Conservation (phyloP, 2,888 invertebrate genomes). For the Cinara cedri region DNA sequence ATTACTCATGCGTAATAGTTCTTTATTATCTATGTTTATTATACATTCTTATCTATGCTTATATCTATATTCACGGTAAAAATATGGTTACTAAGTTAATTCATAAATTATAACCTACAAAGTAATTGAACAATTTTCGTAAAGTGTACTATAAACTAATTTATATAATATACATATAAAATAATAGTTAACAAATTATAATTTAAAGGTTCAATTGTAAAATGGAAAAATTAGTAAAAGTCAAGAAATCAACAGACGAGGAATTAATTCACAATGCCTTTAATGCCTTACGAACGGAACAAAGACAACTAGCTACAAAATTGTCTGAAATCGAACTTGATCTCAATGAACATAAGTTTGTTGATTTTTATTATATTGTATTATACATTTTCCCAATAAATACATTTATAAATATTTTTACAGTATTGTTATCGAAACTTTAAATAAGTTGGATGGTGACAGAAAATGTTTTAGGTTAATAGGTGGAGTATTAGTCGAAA, state of each 20-base stretch:
- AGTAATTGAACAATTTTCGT: too few species aligned
- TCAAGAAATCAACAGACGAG: slow-evolving; percentile 71
- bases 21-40: too few species aligned
- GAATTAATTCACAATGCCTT: slow-evolving; percentile 82
- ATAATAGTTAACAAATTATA: too few species aligned
- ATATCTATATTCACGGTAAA: too few species aligned
- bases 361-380: not conserved
- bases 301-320: slow-evolving; percentile 84
- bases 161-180: too few species aligned
- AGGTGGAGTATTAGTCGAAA: slow-evolving; percentile 91
- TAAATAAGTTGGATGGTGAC: slow-evolving; percentile 81
- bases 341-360: slow-evolving; percentile 93
- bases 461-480: slow-evolving; percentile 92
- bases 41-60: too few species aligned
- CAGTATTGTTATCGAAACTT: slow-evolving; percentile 92
- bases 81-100: too few species aligned
- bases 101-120: too few species aligned
- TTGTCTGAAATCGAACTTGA: slow-evolving; percentile 92
- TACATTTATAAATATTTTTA: slow-evolving; percentile 60
- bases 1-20: too few species aligned
- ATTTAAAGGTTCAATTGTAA: not conserved
- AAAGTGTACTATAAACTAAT: too few species aligned
- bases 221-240: slow-evolving; percentile 58
- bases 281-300: slow-evolving; percentile 85
- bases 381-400: not conserved